Conservation (phyloP, 1,140 invertebrate genomes). For the Drosophila sp. region DNA sequence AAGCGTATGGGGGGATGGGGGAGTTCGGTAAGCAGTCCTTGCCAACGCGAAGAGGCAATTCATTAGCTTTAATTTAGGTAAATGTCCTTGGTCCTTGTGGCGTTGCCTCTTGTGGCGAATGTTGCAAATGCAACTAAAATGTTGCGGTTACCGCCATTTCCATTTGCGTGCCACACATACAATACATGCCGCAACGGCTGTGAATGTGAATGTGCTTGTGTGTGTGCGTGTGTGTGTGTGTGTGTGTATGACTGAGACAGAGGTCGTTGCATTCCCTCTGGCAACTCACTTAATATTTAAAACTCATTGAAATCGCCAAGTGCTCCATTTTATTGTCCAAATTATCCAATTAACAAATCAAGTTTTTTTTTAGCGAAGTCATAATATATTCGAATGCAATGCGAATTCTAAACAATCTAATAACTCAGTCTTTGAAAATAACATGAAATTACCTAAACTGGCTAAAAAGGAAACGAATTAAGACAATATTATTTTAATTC, state of each 20-base stretch:
- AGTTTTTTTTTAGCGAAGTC: constrained; percentile 24
- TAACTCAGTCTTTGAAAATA: too few relatives aligned
- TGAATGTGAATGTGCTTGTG: not conserved
- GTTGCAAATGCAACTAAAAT: constrained; percentile 82
- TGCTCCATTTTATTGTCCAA: constrained; percentile 34
- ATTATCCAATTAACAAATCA: constrained; percentile 42
- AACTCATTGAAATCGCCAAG: constrained; percentile 48
- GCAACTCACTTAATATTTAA: constrained; percentile 72
- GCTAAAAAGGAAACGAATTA: too few relatives aligned
- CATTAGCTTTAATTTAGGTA: constrained; percentile 84
- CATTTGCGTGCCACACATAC: constrained; percentile 37
- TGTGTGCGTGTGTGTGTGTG: constrained; percentile 30
- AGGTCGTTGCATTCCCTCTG: constrained; percentile 27
- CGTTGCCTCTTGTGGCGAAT: constrained; percentile 77
- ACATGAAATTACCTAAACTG: too few relatives aligned
- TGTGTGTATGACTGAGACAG: constrained; percentile 18
- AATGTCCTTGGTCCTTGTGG: constrained; percentile 82
- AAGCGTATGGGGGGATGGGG: not conserved
- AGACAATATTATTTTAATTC: too few relatives aligned
- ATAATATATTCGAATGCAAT: not conserved
- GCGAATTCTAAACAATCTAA: not conserved
- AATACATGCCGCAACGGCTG: constrained; percentile 2
- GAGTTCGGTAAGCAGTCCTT: constrained; percentile 26
- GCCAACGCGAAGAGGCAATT: constrained; percentile 75
- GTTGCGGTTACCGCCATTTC: constrained; percentile 76